phyloP scores from a whole-genome alignment of 2,113 vertebrate genomes.

The Genyomyrus donnyi region DNA sequence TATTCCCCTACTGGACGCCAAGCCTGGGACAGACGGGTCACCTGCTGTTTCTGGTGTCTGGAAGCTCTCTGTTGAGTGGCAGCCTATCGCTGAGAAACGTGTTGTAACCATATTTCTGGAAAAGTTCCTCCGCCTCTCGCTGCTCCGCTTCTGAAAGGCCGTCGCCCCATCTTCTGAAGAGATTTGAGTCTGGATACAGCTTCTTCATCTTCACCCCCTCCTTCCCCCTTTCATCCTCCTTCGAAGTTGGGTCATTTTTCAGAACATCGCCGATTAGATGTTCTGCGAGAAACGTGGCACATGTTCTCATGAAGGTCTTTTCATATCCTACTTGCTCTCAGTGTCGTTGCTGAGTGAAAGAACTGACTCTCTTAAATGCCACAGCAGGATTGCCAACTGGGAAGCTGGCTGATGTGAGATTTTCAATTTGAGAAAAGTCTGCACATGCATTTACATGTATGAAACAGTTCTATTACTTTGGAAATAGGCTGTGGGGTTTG shows the following conservation, averaged over 20 bases:
- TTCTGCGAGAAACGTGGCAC: not conserved
- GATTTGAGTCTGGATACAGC: constrained; percentile 46
- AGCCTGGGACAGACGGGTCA: no score
- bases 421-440: not conserved
- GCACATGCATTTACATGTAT: not conserved
- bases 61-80: constrained; percentile 53
- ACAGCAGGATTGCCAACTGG: not conserved
- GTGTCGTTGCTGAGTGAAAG: not conserved
- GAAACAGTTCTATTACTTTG: no score
- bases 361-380: not conserved
- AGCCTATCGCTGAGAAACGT: constrained; percentile 57
- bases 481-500: no score
- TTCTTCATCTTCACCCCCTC: constrained; percentile 41
- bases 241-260: not conserved
- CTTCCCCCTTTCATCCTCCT: not conserved
- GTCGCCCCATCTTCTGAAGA: constrained; percentile 52
- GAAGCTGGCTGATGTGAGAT: no score
- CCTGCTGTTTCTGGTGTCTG: no score
- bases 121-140: constrained; percentile 46
- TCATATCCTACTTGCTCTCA: not conserved
- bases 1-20: no score
- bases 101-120: constrained; percentile 55
- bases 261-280: not conserved
- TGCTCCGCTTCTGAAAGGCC: constrained; percentile 54
- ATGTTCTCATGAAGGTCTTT: not conserved